Percentiles rank a stretch among this genome's conserved stretches.
Conservation (phyloP, 2,888 invertebrate genomes). For the Lasioglossum villosulum region DNA sequence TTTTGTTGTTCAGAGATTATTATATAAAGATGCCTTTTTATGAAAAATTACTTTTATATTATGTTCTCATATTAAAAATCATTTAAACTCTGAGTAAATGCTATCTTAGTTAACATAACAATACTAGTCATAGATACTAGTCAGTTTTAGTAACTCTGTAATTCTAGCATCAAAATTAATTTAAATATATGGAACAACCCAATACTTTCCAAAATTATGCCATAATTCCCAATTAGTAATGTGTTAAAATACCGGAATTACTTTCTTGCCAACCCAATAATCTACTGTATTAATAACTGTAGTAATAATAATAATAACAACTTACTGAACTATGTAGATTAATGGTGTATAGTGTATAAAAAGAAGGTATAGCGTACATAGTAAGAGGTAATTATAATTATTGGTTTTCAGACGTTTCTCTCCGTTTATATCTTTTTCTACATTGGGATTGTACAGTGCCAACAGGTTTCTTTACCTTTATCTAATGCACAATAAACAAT, state of each 20-base stretch:
- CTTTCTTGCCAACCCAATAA: too few relatives aligned
- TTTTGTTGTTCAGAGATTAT: not conserved
- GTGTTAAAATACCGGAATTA: too few relatives aligned
- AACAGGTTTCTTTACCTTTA: conserved; percentile 78
- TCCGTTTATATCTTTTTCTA: conserved; percentile 82
- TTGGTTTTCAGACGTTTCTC: conserved; percentile 80
- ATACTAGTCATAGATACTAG: not conserved
- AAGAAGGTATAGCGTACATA: not conserved
- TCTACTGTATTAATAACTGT: too few relatives aligned
- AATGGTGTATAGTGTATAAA: not conserved
- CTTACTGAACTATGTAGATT: not conserved
- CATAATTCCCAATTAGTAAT: too few relatives aligned
- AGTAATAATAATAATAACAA: not conserved
- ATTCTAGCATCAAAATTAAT: not conserved
- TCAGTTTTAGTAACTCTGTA: not conserved
- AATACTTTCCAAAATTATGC: too few relatives aligned
- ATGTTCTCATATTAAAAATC: not conserved
- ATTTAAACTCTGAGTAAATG: not conserved
- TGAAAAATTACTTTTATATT: not conserved
- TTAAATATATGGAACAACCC: too few relatives aligned
- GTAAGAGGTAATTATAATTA: conserved; percentile 49
- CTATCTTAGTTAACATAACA: not conserved
- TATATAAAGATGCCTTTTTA: not conserved
- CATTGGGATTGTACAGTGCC: conserved; percentile 81
- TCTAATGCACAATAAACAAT: conserved; percentile 62